Evolutionary conservation across 2,797 vertebrate genomes (phyloP), one percentile per base, ranked within the genome.

Genomic region (Yasuhikotakia modesta): DNA sequence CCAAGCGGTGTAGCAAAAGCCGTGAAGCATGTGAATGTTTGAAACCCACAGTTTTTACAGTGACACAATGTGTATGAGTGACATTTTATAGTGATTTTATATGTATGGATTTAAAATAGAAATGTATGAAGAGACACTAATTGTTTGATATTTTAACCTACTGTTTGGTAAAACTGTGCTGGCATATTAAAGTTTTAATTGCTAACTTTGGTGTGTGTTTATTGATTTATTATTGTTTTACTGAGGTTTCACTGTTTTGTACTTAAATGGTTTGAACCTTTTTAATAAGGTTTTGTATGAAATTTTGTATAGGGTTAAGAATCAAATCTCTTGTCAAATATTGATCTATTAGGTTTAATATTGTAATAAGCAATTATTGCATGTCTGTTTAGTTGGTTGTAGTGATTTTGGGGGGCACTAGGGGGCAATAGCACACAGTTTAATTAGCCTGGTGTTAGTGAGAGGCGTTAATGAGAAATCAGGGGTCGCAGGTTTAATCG

Each of bases 21-120:
- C 4, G 69, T 76, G 81, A 83, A 73, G 84, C 83, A 81, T 86
- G 81, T 83, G 87, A 89, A 88, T 84, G 86, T 87, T 86, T 70
- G 77, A 80, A 79, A 79, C 53, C 68, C 77, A 81, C 70, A 66
- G 73, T 57, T 67, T 79, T 84, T 87, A 77, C 69, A 77, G 68
- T 80, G 84, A 84, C 82, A 61, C 80, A 79, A 78, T 85, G 85
- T 85, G 87, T 85, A 78, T 87, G 87, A 87, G 88, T 90, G 87
- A 87, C 78, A 85, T 92, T 92, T 92, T 92, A 85, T 93, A 91
- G 91, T 88, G 85, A 88, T 92, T 92, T 92, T 92, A 70, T 92
- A 91, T 91, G 86, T 86, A 90, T 87, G 83, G 79, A 81, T 83
- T 85, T 78, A 70, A 75, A 78, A 85, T 83, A 83, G 87, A 83